Evolutionary conservation across 2,888 invertebrate genomes (phyloP), one percentile per base, ranked within the genome.

Genomic region (Poecilus cupreus): DNA sequence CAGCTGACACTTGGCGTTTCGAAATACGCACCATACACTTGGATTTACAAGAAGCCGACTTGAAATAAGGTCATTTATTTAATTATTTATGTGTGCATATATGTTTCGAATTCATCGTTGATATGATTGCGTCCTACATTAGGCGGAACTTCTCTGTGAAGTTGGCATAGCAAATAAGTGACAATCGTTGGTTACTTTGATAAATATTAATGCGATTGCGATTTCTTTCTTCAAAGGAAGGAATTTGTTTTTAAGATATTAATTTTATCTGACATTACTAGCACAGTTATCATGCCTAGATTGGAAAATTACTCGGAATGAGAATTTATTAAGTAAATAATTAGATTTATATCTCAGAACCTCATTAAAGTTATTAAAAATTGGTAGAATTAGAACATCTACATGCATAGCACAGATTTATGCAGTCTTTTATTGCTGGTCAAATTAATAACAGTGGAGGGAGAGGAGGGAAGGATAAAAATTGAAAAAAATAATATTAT

Each of bases 61-160:
- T 24, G 60, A 26, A 60, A 70, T 43, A 70, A 70, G 70, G 70
- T 70, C 70, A 20, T 68, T 70, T 68, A 18, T 37, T 16, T 20
- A 39, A 43, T 70, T 60, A 60, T 60, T 26, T 60, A 57, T 57
- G 16, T 49, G 0, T 16, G n/a, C 4, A 32, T 5, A 43, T 43
- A 8, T 43, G 43, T n/a, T 43, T 54, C 54, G 54, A 22, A 54
- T 54, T 54, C 54, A 54, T 54, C 54, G 22, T 54, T 8, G 22
- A 54, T 22, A 11, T 11, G 18, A 54, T 54, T 54, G 54, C 54
- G 54, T 54, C 54, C 54, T 54, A 54, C 22, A 43, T 43, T 43
- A 43, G 43, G n/a, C 43, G 43, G 43, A 43, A 43, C 43, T 43
- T 43, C 32, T 32, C 32, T 43, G n/a, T 11, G 43, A 8, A 43